Percentiles rank a stretch among this genome's conserved stretches.
phyloP scores from a whole-genome alignment of 2,888 invertebrate genomes.

The Crioceris asparagi region DNA sequence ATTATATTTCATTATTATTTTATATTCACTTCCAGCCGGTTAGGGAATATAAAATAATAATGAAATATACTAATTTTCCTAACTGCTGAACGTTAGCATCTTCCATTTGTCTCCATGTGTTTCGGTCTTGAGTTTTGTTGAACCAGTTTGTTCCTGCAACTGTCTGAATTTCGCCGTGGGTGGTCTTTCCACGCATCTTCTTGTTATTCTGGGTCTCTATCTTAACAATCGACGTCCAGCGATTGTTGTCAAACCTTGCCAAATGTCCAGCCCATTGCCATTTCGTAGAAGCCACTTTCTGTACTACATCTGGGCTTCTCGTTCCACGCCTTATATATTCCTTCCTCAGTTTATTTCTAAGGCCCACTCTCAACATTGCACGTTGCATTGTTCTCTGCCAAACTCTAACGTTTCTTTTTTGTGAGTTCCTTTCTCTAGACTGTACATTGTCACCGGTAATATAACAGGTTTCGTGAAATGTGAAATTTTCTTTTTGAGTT shows the following conservation, averaged over 20 bases:
- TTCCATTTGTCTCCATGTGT: background rate
- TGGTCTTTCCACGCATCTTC: constrained; percentile 2
- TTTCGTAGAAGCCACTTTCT: background rate
- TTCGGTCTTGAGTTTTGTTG: background rate
- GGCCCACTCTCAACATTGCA: too few species aligned
- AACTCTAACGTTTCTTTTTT: too few species aligned
- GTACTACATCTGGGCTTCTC: constrained; percentile 1
- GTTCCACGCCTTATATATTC: background rate
- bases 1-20: too few species aligned
- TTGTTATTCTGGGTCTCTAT: constrained; percentile 1
- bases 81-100: background rate
- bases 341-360: background rate
- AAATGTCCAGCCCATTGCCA: constrained; percentile 7
- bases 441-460: too few species aligned
- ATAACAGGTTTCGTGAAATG: too few species aligned
- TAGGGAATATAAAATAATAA: too few species aligned
- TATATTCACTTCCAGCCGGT: too few species aligned
- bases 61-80: too few species aligned
- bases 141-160: background rate
- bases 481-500: too few species aligned
- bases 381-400: too few species aligned
- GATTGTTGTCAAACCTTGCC: constrained; percentile 1
- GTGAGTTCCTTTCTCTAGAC: too few species aligned
- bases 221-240: constrained; percentile 4
- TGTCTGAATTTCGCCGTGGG: constrained; percentile 3